Conservation (phyloP, 2,797 vertebrate species). For the Notamacropus eugenii region DNA sequence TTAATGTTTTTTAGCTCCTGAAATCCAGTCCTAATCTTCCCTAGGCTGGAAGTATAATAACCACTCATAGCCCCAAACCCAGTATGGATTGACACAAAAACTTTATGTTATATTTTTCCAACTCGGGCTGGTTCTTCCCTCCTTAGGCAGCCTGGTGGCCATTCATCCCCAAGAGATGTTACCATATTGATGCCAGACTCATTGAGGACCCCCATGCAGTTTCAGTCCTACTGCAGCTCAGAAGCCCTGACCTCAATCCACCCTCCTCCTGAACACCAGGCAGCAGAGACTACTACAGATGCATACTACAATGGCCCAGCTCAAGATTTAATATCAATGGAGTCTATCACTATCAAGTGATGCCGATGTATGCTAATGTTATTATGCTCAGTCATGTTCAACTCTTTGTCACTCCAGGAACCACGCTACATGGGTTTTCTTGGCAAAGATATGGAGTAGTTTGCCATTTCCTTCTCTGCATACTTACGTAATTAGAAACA, state of each 20-base stretch:
- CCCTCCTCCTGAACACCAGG: not conserved
- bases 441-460: not conserved
- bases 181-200: not conserved
- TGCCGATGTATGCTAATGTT: not conserved
- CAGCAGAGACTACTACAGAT: not conserved
- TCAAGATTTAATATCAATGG: not conserved
- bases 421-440: not conserved
- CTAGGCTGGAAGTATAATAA: not conserved
- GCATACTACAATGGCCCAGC: not conserved
- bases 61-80: not conserved
- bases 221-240: not conserved
- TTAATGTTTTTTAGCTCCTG: not conserved
- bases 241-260: not conserved
- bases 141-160: not conserved
- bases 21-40: not conserved
- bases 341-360: not conserved
- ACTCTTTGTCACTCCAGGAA: not conserved
- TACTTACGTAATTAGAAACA: not conserved
- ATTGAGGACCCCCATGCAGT: not conserved
- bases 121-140: not conserved
- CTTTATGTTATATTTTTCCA: not conserved
- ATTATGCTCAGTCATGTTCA: not conserved
- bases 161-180: not conserved
- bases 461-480: not conserved
- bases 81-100: not conserved